Evolutionary conservation across 2,113 vertebrate genomes (phyloP).

Genomic region (Todiramphus chloris): DNA sequence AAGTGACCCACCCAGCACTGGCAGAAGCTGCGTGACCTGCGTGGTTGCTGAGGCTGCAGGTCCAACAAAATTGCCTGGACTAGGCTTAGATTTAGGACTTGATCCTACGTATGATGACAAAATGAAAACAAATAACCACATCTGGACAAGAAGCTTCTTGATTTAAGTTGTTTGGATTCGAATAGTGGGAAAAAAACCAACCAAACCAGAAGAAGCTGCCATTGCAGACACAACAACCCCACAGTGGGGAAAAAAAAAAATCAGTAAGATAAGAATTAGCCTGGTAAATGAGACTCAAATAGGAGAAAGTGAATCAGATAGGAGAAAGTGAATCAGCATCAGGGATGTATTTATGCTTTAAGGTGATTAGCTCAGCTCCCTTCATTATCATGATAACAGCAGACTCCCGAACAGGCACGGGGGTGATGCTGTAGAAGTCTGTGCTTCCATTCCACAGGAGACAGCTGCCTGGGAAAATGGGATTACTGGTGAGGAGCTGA

Average conservation of each 20-base stretch:
- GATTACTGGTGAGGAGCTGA: conserved; percentile 5
- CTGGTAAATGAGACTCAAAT: not conserved
- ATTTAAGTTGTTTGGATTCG: not conserved
- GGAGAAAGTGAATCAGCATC: conserved; percentile 57
- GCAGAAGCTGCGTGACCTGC: not conserved
- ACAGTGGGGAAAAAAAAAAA: not conserved
- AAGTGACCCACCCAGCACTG: rapidly evolving
- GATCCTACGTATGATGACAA: not conserved
- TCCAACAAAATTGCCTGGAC: not conserved
- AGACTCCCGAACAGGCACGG: not conserved
- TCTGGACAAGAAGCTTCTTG: not conserved
- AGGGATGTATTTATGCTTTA: conserved; percentile 24
- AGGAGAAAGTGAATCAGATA: conserved; percentile 55
- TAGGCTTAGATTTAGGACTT: not conserved
- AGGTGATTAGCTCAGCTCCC: conserved; percentile 59
- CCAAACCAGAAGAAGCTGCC: not conserved
- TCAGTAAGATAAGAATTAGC: not conserved
- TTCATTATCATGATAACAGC: conserved; percentile 52
- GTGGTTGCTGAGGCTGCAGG: not conserved
- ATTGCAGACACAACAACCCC: conserved; percentile 19
- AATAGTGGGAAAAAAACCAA: not conserved
- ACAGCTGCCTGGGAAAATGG: conserved; percentile 52
- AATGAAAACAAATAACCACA: not conserved
- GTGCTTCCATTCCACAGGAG: conserved; percentile 27
- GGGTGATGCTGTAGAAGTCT: conserved; percentile 47